These are phyloP conservation scores for Nerophis ophidion DNA, from an alignment of 2,113 vertebrate genomes.

Conservation along the genomic window DNA sequence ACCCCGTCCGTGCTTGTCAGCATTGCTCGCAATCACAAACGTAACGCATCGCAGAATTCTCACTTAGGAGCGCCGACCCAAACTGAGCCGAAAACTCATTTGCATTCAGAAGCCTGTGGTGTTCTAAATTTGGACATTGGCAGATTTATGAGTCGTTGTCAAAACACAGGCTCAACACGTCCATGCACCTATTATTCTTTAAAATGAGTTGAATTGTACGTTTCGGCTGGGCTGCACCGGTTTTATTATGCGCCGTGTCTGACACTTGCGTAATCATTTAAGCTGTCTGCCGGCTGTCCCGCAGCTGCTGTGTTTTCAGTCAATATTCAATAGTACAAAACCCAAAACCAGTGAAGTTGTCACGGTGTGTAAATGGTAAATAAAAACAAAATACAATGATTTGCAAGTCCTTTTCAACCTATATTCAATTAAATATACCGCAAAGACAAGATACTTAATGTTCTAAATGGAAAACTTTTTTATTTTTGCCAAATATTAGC, in stretches of 20 bases:
- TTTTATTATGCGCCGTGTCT: conserved; percentile 14
- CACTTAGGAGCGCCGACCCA: conserved; percentile 44
- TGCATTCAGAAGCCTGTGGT: conserved; percentile 51
- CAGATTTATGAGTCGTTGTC: conserved; percentile 64
- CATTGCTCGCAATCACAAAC: conserved; percentile 53
- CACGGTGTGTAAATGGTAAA: too few species aligned
- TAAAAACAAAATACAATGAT: too few species aligned
- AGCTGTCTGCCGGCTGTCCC: conserved; percentile 17
- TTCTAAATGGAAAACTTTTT: too few species aligned
- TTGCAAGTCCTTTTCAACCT: too few species aligned
- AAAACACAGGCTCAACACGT: conserved; percentile 48
- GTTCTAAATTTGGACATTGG: conserved; percentile 53
- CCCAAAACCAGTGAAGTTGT: too few species aligned
- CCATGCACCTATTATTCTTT: conserved; percentile 53
- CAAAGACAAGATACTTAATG: too few species aligned
- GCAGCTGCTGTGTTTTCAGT: conserved; percentile 9
- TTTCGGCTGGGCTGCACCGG: conserved; percentile 13
- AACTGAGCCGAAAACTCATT: conserved; percentile 58
- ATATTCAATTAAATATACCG: too few species aligned
- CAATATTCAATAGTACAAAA: too few species aligned
- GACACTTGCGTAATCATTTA: conserved; percentile 33
- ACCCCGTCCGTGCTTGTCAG: conserved; percentile 62
- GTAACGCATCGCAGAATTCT: conserved; percentile 56
- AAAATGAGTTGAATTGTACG: not conserved
- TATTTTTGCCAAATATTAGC: too few species aligned